phyloP scores from a whole-genome alignment of 1,140 invertebrate genomes.

The Pinna nobilis region DNA sequence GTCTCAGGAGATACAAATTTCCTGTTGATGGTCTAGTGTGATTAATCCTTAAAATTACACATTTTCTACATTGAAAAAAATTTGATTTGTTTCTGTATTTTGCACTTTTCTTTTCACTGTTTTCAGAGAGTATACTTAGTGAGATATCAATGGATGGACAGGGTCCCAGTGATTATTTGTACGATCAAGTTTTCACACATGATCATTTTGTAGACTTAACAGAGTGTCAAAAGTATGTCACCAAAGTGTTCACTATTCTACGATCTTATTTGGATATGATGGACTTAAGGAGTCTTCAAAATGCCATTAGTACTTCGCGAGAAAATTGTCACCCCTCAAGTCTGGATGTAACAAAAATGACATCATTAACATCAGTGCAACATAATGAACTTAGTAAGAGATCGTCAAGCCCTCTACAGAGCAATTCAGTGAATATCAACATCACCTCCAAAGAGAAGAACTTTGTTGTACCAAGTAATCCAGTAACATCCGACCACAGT shows the following conservation, averaged over 20 bases:
- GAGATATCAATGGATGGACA: background rate
- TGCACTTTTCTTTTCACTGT: background rate
- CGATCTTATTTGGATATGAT: constrained; percentile 13
- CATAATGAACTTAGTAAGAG: too few species aligned
- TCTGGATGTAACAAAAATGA: too few species aligned
- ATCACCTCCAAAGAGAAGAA: too few species aligned
- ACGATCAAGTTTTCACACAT: constrained; percentile 19
- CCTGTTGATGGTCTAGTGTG: background rate
- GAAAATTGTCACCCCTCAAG: too few species aligned
- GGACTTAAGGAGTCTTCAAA: background rate
- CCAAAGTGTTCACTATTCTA: background rate
- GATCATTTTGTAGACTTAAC: background rate
- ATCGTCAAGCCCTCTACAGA: too few species aligned
- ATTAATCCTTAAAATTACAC: background rate
- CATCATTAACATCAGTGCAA: too few species aligned
- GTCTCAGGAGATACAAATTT: background rate
- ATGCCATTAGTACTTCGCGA: too few species aligned
- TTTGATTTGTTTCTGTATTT: background rate
- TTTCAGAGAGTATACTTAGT: constrained; percentile 3
- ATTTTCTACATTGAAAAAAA: background rate
- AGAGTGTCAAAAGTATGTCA: constrained; percentile 20
- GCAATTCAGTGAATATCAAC: too few species aligned
- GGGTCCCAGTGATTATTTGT: constrained; percentile 29
- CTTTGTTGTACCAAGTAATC: too few species aligned
- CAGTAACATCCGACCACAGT: too few species aligned